Evolutionary conservation across 2,113 vertebrate genomes (phyloP), one percentile per base, ranked within the genome.

Genomic region (Nyctereutes procyonoides): DNA sequence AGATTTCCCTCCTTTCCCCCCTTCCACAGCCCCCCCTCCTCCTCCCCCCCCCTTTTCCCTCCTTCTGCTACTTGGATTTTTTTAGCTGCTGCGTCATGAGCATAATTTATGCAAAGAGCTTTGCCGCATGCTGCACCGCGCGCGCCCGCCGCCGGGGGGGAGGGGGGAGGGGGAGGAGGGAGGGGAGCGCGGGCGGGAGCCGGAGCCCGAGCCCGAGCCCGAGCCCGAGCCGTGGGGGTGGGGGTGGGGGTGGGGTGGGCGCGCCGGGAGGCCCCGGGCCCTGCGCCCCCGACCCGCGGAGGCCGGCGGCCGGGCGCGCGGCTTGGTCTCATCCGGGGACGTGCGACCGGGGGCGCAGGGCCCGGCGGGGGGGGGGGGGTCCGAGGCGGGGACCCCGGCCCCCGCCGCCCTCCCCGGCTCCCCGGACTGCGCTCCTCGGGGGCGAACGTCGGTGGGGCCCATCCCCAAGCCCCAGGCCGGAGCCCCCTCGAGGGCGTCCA

Each of bases 101-200:
- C 99, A 99, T 99, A 99, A 99, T 99, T 99, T 99, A 99, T 99
- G 99, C 99, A 99, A 99, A 99, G 99, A 99, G 99, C 99, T 99
- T 97, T 98, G 98, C 98, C 94, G 99, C 99, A 99, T 99, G 98
- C 98, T 97, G 98, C 97, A 98, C 95, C 74, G 95, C 98, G 69
- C 96, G 88, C 88, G 90, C 96, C 93, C 22, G 98, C 97, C 98
- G 94, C 97, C 80, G 98, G 98, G 98, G 98, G 51, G 94, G 87
- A 19, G 14, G 94, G 87, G 16, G 14, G 98, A 98, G 98, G 98
- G 98, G 98, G 38, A 38, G 98, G 98, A 97, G 98, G 98, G 97
- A 97, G 97, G 96, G 98, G 98, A 97, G 2, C 60, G 6, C 43
- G 43, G 43, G 43, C 43, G 97, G 98, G 97, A 95, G 97, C 98